Percentiles rank a stretch among this genome's conserved stretches.
Evolutionary conservation across 2,113 vertebrate species (phyloP).

Genomic region (Corvus hawaiiensis): DNA sequence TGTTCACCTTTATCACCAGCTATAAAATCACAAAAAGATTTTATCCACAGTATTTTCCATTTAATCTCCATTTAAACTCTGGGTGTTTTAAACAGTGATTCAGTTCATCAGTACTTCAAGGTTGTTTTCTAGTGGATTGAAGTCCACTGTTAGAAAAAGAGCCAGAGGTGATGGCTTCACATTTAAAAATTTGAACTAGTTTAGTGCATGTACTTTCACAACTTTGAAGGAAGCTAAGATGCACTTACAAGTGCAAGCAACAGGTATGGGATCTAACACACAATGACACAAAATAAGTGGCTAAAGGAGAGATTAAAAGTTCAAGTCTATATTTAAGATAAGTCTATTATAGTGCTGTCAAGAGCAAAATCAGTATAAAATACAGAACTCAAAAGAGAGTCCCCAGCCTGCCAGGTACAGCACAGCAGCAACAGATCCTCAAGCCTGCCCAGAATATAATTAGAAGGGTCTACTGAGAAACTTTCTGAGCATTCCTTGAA

Average conservation of each 20-base stretch:
- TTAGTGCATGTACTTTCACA: neutral
- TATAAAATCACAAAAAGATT: neutral
- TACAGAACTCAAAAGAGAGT: neutral
- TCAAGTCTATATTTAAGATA: neutral
- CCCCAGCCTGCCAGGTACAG: neutral
- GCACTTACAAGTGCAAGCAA: neutral
- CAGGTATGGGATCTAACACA: neutral
- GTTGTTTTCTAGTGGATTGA: neutral
- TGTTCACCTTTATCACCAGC: neutral
- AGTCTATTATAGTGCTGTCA: neutral
- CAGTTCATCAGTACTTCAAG: neutral
- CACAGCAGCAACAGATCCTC: neutral
- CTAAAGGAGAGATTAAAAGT: neutral
- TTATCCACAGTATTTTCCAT: neutral
- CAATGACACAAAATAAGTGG: neutral
- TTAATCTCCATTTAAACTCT: neutral
- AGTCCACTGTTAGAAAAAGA: neutral
- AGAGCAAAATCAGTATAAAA: neutral
- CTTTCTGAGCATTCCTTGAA: neutral
- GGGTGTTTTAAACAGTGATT: neutral
- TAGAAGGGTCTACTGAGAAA: neutral
- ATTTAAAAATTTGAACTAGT: neutral
- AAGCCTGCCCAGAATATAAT: neutral
- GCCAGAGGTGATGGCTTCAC: neutral
- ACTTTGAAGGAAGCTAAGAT: neutral